These are phyloP conservation scores for Busseola fusca DNA, from an alignment of 2,888 invertebrate species.

Conservation along the genomic window DNA sequence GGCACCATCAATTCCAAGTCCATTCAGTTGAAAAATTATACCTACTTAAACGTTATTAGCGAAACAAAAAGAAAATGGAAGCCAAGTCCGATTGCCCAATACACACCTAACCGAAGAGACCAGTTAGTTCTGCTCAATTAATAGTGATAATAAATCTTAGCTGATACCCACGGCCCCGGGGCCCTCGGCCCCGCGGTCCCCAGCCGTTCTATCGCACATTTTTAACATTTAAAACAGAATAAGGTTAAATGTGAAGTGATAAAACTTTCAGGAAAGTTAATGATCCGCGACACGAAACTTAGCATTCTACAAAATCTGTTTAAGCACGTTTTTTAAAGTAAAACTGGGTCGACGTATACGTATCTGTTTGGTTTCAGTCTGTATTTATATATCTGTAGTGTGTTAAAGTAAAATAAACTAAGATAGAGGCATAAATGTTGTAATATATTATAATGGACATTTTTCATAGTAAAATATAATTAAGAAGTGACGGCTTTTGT, in stretches of 20 bases:
- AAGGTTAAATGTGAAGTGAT: slow-evolving; percentile 71
- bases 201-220: slow-evolving; percentile 66
- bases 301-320: slow-evolving; percentile 68
- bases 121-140: slow-evolving; percentile 72
- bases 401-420: too few species aligned
- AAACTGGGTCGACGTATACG: slow-evolving; percentile 54
- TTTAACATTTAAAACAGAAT: slow-evolving; percentile 70
- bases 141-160: slow-evolving; percentile 73
- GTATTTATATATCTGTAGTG: slow-evolving; percentile 16
- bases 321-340: slow-evolving; percentile 63
- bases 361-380: slow-evolving; percentile 14
- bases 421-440: too few species aligned
- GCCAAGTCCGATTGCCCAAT: slow-evolving; percentile 45
- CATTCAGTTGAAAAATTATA: slow-evolving; percentile 33
- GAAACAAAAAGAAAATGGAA: slow-evolving; percentile 42
- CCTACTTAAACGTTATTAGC: slow-evolving; percentile 42
- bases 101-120: slow-evolving; percentile 62
- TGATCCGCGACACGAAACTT: slow-evolving; percentile 74
- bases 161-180: slow-evolving; percentile 57
- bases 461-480: too few species aligned
- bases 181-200: slow-evolving; percentile 48
- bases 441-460: too few species aligned
- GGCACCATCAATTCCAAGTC: slow-evolving; percentile 17
- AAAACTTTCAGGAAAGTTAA: slow-evolving; percentile 75
- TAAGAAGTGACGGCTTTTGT: too few species aligned